Evolutionary conservation across 2,797 vertebrate species (phyloP).

Genomic region (Sphenodon punctatus): DNA sequence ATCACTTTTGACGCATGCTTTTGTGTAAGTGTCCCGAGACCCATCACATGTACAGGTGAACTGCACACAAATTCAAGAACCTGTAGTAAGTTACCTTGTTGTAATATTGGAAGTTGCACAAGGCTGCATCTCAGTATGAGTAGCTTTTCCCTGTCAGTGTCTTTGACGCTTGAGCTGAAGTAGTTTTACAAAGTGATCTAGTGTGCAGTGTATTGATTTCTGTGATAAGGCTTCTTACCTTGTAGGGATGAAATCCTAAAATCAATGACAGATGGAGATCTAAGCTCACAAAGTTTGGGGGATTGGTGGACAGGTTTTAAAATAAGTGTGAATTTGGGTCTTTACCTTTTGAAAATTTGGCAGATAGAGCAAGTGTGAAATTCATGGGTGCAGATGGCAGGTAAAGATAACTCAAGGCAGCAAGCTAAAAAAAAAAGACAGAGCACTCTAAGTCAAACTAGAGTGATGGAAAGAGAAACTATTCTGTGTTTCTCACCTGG

Average conservation of each 20-base stretch:
- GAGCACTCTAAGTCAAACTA: constrained; percentile 29
- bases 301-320: constrained; percentile 62
- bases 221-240: constrained; percentile 61
- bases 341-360: constrained; percentile 52
- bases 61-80: neutral
- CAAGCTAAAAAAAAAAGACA: constrained; percentile 16
- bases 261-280: constrained; percentile 72
- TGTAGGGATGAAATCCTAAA: constrained; percentile 60
- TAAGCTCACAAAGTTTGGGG: constrained; percentile 54
- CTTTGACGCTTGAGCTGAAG: constrained; percentile 55
- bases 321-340: constrained; percentile 61
- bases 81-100: constrained; percentile 40
- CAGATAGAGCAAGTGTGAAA: constrained; percentile 54
- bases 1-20: no score
- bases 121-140: constrained; percentile 37
- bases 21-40: neutral
- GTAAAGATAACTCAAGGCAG: constrained; percentile 51
- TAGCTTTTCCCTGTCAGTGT: constrained; percentile 40
- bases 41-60: neutral
- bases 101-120: constrained; percentile 29
- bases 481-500: constrained; percentile 45
- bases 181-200: constrained; percentile 51
- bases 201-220: constrained; percentile 41
- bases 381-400: constrained; percentile 59
- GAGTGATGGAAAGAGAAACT: constrained; percentile 2